Evolutionary conservation across 2,888 invertebrate genomes (phyloP).

Genomic region (Nymphalis urticae): DNA sequence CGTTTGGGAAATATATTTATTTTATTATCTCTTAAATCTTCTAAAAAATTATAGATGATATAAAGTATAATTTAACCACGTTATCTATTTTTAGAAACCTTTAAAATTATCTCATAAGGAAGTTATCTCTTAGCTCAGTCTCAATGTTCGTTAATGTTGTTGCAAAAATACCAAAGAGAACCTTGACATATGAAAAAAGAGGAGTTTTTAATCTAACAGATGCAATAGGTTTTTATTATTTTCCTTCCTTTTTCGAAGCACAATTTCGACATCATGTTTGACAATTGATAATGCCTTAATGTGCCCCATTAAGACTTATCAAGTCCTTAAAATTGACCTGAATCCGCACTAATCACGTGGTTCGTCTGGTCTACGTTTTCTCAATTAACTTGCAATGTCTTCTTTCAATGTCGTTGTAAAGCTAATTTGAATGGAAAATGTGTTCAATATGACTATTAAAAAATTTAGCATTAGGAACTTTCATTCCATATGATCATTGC

Average conservation of each 20-base stretch:
- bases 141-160: no score
- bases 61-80: no score
- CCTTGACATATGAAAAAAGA: background rate
- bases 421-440: background rate
- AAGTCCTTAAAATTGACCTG: background rate
- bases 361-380: conserved; percentile 1
- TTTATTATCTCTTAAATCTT: no score
- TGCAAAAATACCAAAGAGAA: background rate
- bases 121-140: no score
- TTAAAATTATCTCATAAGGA: no score
- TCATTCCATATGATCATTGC: no score
- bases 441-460: background rate
- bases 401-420: background rate
- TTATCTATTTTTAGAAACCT: no score
- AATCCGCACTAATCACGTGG: background rate
- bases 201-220: no score
- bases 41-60: no score
- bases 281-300: background rate
- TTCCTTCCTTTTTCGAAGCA: background rate
- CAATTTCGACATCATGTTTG: background rate
- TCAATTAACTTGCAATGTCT: background rate
- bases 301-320: background rate
- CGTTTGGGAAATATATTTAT: no score
- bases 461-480: no score
- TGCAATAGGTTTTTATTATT: no score